Conservation (phyloP, 2,888 invertebrate genomes). For the Chaetogeoica ovagalla region DNA sequence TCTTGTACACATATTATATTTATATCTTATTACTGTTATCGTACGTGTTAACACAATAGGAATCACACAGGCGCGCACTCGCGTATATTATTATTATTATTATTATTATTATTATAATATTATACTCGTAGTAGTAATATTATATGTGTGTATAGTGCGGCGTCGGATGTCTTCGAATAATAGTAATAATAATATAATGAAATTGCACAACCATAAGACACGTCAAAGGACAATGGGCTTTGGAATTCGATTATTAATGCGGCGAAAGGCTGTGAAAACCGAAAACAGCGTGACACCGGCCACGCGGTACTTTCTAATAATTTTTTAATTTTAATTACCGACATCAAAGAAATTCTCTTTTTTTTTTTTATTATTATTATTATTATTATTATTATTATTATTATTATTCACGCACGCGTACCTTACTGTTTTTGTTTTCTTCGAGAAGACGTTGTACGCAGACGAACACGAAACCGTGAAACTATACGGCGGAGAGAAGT, state of each 20-base stretch:
- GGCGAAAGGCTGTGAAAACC: conserved; percentile 52
- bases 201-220: conserved; percentile 53
- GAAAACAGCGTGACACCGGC: conserved; percentile 50
- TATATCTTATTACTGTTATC: conserved; percentile 20
- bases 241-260: conserved; percentile 53
- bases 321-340: conserved; percentile 47
- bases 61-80: conserved; percentile 21
- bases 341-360: conserved; percentile 49
- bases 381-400: too few species aligned
- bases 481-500: too few species aligned
- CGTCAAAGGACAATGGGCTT: conserved; percentile 52
- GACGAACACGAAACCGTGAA: too few species aligned
- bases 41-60: conserved; percentile 42
- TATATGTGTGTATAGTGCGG: not conserved
- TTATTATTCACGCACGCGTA: not conserved
- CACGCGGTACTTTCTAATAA: conserved; percentile 45
- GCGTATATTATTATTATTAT: not conserved
- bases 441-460: not conserved
- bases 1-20: not conserved
- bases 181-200: conserved; percentile 4
- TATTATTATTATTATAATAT: too few species aligned
- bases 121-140: too few species aligned
- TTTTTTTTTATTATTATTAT: too few species aligned
- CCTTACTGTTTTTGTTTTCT: conserved; percentile 7
- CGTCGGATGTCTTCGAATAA: conserved; percentile 44